Evolutionary conservation across 2,888 invertebrate genomes (phyloP), one percentile per base, ranked within the genome.

Genomic region (Athripsodes cinereus): DNA sequence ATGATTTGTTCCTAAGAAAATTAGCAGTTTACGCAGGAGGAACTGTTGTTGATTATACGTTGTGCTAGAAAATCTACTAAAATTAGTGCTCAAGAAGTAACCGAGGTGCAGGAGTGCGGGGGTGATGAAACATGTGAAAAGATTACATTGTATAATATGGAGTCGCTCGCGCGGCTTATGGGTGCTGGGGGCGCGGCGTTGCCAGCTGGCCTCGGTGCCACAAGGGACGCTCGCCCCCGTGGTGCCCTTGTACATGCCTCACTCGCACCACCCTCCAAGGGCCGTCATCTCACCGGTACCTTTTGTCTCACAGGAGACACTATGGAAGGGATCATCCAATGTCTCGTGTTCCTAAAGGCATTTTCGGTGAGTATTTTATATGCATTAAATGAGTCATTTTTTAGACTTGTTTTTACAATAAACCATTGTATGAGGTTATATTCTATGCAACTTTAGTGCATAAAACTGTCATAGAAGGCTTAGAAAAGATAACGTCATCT

Each of bases 301-400:
- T 92, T 93, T 76, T 91, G 92, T 70, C 83, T 92, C 61, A 90
- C 91, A 50, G 92, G 92, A 55, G 92, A 92, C 75, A 92, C 92
- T 61, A 92, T 93, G 92, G 92, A 93, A 72, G 92, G 92, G 67
- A 92, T 93, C 70, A 92, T 93, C 71, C 92, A 93, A 79, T 92
- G 92, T 73, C 83, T 93, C 69, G 93, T 93, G 68, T 92, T 92
- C 79, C 85, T 92, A 71, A 93, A 92, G 76, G 92, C 92, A 44
- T 92, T 92, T 74, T 91, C 92, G 89, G 93, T 93, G 52, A 58
- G 58, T 46, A 46, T 16, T 34, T 8, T 34, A 10, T 34, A 10
- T 34, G n/a, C n/a, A n/a, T n/a, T n/a, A n/a, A n/a, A n/a, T n/a
- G n/a, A n/a, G n/a, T n/a, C n/a, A n/a, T n/a, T n/a, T n/a, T n/a